These are phyloP conservation scores for Ellobius talpinus DNA, from an alignment of 2,113 vertebrate genomes.

Conservation along the genomic window DNA sequence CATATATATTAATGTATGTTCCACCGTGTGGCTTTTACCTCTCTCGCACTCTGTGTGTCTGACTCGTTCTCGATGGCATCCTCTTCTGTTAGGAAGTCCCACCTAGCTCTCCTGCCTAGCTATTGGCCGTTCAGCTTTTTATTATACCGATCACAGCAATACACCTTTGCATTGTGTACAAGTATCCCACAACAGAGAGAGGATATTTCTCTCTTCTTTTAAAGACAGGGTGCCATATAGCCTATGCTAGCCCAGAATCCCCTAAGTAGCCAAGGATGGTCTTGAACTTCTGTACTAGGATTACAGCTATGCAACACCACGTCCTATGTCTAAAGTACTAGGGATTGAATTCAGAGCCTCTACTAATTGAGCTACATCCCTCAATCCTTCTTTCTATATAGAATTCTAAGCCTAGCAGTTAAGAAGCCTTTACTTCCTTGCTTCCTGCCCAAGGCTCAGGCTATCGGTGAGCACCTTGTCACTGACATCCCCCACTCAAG, in stretches of 20 bases:
- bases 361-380: background rate
- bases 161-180: background rate
- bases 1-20: background rate
- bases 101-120: background rate
- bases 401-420: background rate
- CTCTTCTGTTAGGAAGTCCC: background rate
- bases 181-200: background rate
- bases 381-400: background rate
- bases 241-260: background rate
- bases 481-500: background rate
- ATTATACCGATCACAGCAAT: background rate
- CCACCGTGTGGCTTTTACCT: background rate
- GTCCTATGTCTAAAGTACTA: background rate
- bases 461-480: background rate
- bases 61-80: background rate
- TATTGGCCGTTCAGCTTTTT: background rate
- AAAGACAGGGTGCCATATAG: background rate
- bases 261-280: background rate
- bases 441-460: background rate
- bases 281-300: background rate
- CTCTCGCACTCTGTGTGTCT: background rate
- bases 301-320: too few relatives aligned
- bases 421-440: constrained; percentile 2
- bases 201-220: background rate
- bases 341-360: background rate